A percentile compares a stretch with the other conserved stretches of the same genome.
phyloP scores from a whole-genome alignment of 1,140 invertebrate genomes.

The Mya arenaria region DNA sequence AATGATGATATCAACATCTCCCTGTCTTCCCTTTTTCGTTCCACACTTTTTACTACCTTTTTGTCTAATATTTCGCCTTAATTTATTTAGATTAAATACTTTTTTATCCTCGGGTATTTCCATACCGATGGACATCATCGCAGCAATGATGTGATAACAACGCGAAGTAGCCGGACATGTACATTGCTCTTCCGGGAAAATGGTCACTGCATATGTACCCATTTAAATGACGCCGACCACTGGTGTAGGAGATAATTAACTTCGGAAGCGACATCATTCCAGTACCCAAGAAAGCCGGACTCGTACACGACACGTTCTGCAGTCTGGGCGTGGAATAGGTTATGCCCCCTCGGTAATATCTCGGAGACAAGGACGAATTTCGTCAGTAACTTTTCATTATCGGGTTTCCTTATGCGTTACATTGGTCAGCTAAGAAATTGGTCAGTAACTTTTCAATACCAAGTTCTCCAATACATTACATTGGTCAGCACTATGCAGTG shows the following conservation, averaged over 20 bases:
- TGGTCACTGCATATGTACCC: background rate
- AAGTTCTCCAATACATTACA: too few species aligned
- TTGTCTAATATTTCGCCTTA: constrained; percentile 8
- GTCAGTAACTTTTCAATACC: too few species aligned
- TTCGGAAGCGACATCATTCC: constrained; percentile 2
- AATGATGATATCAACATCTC: background rate
- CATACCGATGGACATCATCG: constrained; percentile 36
- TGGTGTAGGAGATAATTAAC: background rate
- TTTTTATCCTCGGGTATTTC: constrained; percentile 1
- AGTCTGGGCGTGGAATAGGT: background rate
- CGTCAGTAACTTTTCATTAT: too few species aligned
- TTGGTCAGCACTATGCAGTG: too few species aligned
- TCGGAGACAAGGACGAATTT: constrained; percentile 11
- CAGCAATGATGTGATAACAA: constrained; percentile 36
- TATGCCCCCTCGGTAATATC: background rate
- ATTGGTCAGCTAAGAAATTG: too few species aligned
- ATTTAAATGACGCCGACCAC: background rate
- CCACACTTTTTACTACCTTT: constrained; percentile 27
- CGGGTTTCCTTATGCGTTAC: too few species aligned
- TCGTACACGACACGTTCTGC: background rate
- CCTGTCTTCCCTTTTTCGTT: constrained; percentile 28
- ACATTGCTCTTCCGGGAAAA: constrained; percentile 28
- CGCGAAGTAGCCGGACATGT: constrained; percentile 10
- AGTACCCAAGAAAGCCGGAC: background rate
- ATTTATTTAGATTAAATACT: constrained; percentile 13